These are phyloP conservation scores for Harpagus bidentatus DNA, from an alignment of 2,113 vertebrate species.

Conservation along the genomic window DNA sequence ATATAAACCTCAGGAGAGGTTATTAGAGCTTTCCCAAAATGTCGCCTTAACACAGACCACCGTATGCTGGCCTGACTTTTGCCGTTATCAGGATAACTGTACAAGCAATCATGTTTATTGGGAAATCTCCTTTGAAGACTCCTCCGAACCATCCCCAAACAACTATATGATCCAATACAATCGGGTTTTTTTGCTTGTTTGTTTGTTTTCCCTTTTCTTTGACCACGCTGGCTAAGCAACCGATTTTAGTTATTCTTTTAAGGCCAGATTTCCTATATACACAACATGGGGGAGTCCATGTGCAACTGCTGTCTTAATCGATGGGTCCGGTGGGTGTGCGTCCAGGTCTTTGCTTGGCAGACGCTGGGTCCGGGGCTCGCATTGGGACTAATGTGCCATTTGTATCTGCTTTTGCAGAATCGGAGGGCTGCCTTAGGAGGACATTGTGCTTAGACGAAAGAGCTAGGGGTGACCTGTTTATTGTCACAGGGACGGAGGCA, in stretches of 20 bases:
- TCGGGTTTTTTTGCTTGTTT: too few relatives aligned
- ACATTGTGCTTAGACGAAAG: neutral
- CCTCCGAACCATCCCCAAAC: neutral
- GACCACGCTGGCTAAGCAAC: neutral
- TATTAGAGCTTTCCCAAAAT: neutral
- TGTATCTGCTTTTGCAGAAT: neutral
- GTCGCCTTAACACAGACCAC: accelerated
- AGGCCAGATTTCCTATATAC: neutral
- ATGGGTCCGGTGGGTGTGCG: neutral
- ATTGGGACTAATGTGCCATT: accelerated
- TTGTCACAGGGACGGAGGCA: neutral
- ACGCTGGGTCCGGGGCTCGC: neutral
- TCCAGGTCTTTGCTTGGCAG: neutral
- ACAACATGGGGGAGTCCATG: accelerated
- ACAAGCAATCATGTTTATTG: neutral
- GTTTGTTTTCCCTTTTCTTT: neutral
- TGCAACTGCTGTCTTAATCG: neutral
- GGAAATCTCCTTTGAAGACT: neutral
- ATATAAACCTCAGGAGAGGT: neutral
- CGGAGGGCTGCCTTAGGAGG: neutral
- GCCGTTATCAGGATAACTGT: neutral
- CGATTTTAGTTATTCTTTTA: neutral
- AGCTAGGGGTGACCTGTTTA: too few relatives aligned
- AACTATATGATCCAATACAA: accelerated
- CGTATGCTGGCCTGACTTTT: accelerated